phyloP scores from a whole-genome alignment of 2,113 vertebrate genomes.

The Pomatostomus ruficeps region DNA sequence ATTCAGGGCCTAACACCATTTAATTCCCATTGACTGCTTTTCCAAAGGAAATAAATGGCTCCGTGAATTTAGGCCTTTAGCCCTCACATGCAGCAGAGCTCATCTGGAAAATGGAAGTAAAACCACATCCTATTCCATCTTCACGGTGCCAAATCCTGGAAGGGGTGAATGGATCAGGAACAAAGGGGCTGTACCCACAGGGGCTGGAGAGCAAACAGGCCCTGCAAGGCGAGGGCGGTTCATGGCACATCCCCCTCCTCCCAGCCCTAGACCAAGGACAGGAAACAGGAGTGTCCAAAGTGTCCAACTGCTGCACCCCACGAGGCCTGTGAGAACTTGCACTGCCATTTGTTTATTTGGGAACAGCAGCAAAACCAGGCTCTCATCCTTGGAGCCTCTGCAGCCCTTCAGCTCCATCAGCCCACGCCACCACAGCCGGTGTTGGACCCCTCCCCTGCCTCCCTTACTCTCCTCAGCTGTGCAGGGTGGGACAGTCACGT shows the following conservation, averaged over 20 bases:
- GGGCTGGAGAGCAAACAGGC: not conserved
- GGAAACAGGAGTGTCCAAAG: not conserved
- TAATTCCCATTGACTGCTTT: slow-evolving; percentile 25
- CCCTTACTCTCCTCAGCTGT: not conserved
- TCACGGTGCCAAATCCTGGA: fast-evolving
- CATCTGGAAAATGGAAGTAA: not conserved
- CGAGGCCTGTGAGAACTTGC: fast-evolving
- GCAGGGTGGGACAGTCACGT: not conserved
- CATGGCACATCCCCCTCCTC: not conserved
- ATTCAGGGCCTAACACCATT: slow-evolving; percentile 17
- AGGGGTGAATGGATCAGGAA: not conserved
- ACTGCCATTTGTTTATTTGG: not conserved
- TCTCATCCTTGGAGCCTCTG: not conserved
- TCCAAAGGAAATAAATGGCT: slow-evolving; percentile 18
- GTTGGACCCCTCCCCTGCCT: not conserved
- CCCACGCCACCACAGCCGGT: not conserved
- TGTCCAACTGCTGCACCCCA: fast-evolving
- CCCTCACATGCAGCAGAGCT: not conserved
- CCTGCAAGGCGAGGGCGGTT: not conserved
- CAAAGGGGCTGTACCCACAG: not conserved
- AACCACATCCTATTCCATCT: not conserved
- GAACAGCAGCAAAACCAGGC: not conserved
- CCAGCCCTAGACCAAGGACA: not conserved
- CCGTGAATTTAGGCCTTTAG: not conserved
- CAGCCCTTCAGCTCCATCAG: not conserved